Evolutionary conservation across 2,797 vertebrate genomes (phyloP), one percentile per base, ranked within the genome.

Genomic region (Threskiornis aethiopicus): DNA sequence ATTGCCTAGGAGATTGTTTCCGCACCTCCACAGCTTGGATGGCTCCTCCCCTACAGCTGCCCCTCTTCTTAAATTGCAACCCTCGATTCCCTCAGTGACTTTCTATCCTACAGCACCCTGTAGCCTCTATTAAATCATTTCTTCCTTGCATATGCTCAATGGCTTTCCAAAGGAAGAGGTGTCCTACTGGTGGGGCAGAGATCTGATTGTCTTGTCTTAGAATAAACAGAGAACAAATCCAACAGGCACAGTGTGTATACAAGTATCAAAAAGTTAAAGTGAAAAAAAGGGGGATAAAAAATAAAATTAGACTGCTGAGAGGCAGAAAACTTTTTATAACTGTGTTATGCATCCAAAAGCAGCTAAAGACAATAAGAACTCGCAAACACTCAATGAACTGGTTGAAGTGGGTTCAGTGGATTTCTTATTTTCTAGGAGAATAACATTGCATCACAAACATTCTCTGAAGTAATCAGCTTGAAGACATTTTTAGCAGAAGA

Each of bases 1-100:
- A 80, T 86, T 96, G 94, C 92, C 92, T 86, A 86, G 94, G 90
- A 97, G 92, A 86, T 67, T 41, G 65, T 95, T 96, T 93, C 88
- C 19, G 14, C 69, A 91, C 46, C 86, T 88, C 47, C 62, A 88
- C 77, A 89, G 49, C 69, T 78, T 90, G 52, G 47, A 73, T 84
- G n/a, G 41, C 86, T 96, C 88, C 80, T 81, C 90, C 80, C 73
- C 55, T 84, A 88, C 90, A 94, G 94, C 92, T 97, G 92, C 77
- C 65, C 51, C 72, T 80, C 86, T 92, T 96, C 94, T 96, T 90
- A 86, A 96, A 95, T 96, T 95, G 92, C 88, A 95, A 39, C 28
- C 41, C 80, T 88, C 79, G 67, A 2, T 80, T 91, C 47, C 47
- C 26, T 83, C 54, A 46, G 64, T 94, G 67, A 62, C 41, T 95